Evolutionary conservation across 2,797 vertebrate genomes (phyloP).

Genomic region (Falco biarmicus): DNA sequence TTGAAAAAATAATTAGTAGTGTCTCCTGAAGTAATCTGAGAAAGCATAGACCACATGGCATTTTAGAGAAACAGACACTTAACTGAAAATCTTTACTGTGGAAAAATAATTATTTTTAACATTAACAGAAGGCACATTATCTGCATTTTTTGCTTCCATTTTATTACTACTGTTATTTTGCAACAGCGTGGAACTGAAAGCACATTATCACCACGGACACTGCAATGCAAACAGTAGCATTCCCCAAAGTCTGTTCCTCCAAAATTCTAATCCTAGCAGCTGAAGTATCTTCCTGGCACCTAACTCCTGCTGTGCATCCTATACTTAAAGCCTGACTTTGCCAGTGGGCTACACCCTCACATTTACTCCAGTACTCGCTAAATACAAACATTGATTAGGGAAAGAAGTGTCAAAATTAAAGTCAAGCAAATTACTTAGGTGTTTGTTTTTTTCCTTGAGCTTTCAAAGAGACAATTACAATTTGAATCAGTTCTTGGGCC

Average conservation of each 20-base stretch:
- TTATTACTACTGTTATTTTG: constrained; percentile 6
- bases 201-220: not conserved
- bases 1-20: not conserved
- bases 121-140: not conserved
- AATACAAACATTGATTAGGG: not conserved
- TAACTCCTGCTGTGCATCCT: not conserved
- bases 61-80: not conserved
- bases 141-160: not conserved
- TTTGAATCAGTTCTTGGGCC: constrained; percentile 33
- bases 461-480: constrained; percentile 32
- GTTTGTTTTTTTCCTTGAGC: too few relatives aligned
- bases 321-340: not conserved
- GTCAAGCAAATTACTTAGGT: not conserved
- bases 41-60: not conserved
- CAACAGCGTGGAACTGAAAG: not conserved
- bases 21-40: constrained; percentile 15
- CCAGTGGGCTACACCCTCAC: not conserved
- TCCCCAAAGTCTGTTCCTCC: not conserved
- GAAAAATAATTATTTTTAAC: constrained; percentile 2
- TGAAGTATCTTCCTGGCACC: not conserved
- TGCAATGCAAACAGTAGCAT: not conserved
- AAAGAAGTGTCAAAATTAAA: not conserved
- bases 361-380: not conserved
- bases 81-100: not conserved
- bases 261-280: not conserved